Base-by-base conservation (phyloP, 2,113 vertebrate genomes). In the Saiga tatarica region DNA sequence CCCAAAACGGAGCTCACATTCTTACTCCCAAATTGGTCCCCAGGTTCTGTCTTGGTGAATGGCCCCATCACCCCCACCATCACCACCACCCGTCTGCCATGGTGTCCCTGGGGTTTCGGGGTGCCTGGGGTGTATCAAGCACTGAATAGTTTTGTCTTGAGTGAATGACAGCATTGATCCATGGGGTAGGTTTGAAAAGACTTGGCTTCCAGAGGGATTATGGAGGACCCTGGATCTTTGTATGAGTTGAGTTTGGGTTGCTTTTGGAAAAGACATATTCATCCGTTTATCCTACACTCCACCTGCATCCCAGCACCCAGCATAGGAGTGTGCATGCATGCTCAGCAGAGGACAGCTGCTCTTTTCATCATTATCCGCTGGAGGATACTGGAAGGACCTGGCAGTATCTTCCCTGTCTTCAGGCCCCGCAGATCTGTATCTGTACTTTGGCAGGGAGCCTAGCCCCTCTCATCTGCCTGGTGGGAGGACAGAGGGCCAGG, bases 81-180 rank as follows among this genome's bases (percentile, higher is more conserved):
- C 8, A 2, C 21, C 64, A n/a, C 52, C 9, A 2, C 5, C 16
- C 0, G 0, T 42, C 71, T 42, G 71, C 39, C 23, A 15, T 42
- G 74, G 25, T 78, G 7, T 45, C 25, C 42, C 74, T 45, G 13
- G 23, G n/a, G 42, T 42, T 30, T n/a, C 3, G 3, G 7, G 30
- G 11, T 53, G 12, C n/a, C 39, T 71, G 9, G 17, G 42, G 0
- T 79, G 5, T 26, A 59, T 53, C 5, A 4, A 52, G 47, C 62
- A 25, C 79, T 60, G 33, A 30, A 17, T 91, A 55, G 33, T 91
- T 59, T 93, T 84, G n/a, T 88, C 74, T 25, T 47, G 60, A 79
- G 26, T 85, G 39, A 74, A n/a, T 89, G 57, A 45, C 45, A 64
- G 10, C n/a, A 28, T 6, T 33, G 42, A 59, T 21, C 60, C 2